Evolutionary conservation across 2,113 vertebrate genomes (phyloP).

Genomic region (Pithys albifrons): DNA sequence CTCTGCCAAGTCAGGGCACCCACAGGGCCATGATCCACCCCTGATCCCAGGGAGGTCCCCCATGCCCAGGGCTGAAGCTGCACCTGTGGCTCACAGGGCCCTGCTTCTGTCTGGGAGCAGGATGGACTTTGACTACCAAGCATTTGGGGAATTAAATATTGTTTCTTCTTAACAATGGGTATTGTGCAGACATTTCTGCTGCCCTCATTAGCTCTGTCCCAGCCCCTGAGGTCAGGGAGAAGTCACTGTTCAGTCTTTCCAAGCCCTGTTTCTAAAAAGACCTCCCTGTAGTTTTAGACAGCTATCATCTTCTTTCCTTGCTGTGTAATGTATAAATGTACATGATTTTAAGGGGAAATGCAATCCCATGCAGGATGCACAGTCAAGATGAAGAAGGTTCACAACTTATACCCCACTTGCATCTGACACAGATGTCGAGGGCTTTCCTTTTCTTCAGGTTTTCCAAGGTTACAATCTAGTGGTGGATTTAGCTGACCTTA

Average conservation of each 20-base stretch:
- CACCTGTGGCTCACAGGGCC: neutral
- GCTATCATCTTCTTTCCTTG: neutral
- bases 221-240: neutral
- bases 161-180: neutral
- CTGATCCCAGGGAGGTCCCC: neutral
- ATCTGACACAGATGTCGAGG: neutral
- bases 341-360: rapidly evolving
- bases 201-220: neutral
- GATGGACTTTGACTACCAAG: neutral
- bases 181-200: neutral
- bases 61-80: neutral
- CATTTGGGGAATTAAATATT: neutral
- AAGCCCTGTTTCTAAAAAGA: neutral
- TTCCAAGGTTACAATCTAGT: neutral
- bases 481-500: neutral
- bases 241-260: neutral
- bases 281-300: neutral
- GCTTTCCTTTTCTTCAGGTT: neutral
- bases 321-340: neutral
- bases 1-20: rapidly evolving
- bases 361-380: neutral
- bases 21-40: rapidly evolving
- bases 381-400: neutral
- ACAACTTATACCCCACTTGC: neutral
- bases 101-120: neutral